Percentiles rank a stretch among this genome's conserved stretches.
These are phyloP conservation scores for Trochalopteron elliotii DNA, from an alignment of 2,113 vertebrate species.

Conservation along the genomic window DNA sequence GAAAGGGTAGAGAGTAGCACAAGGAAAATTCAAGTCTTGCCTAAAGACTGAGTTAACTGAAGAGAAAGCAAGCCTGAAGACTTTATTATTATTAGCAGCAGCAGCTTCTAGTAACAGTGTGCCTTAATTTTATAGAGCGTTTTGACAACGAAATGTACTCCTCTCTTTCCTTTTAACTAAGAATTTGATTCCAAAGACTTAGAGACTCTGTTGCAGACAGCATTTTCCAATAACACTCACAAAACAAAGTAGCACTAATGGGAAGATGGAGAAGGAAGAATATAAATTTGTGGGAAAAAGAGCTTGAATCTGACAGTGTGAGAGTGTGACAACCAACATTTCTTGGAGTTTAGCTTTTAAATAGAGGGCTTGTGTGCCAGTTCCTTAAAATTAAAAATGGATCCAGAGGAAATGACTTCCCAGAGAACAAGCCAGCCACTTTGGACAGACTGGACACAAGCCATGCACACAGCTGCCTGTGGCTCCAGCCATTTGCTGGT, in stretches of 20 bases:
- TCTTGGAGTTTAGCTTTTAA: conserved; percentile 12
- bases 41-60: background rate
- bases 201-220: background rate
- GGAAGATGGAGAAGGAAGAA: background rate
- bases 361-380: conserved; percentile 8
- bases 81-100: background rate
- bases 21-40: background rate
- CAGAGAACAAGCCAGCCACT: conserved; percentile 18
- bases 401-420: conserved; percentile 33
- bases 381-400: conserved; percentile 32
- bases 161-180: background rate
- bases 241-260: background rate
- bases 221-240: background rate
- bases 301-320: background rate
- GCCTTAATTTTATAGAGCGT: background rate
- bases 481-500: conserved; percentile 19
- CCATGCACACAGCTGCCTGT: conserved; percentile 28
- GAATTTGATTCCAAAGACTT: background rate
- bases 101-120: background rate
- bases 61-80: background rate
- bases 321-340: background rate
- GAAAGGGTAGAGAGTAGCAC: background rate
- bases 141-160: background rate
- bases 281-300: background rate
- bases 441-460: conserved; percentile 35